Base-by-base conservation (phyloP, 2,888 invertebrate genomes). In the Eupithecia dodoneata region DNA sequence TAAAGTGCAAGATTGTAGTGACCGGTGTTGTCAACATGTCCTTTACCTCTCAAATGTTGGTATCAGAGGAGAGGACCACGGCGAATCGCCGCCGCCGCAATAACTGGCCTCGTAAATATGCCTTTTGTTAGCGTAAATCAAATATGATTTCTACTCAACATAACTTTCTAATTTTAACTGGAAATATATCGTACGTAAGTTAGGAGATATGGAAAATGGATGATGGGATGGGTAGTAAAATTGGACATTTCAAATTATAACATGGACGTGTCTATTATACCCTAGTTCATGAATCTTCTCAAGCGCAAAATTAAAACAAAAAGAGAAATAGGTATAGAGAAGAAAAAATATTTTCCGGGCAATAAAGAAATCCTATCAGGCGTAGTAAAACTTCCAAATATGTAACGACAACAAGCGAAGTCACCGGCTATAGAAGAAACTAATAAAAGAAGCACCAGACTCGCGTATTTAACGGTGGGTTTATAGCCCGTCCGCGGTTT, bases 111-210 rank as follows among this genome's bases (percentile, higher is more conserved):
- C 92, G 90, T 93, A 91, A 93, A 93, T 84, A 86, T 83, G 85
- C 82, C 87, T 92, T 93, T 92, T 91, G 92, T 89, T 87, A 84
- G 83, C 86, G 89, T 94, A 94, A 93, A 94, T 94, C 93, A 94
- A 91, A 90, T 84, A 84, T 84, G 85, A 85, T 88, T 85, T 87
- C 87, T 89, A 87, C 89, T 88, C 74, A 55, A 89, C 92, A 92
- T 92, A 92, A 93, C 93, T 93, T 92, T 93, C 18, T 93, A 91
- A 90, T 92, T 44, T 52, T 52, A 49, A 72, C 75, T 69, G 45
- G 13, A 52, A 59, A 55, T 18, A 0, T n/a, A 55, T 6, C 42
- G 47, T 44, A 15, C 45, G 47, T 47, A 44, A 30, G 59, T 5
- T 3, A 44, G 67, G 44, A 45, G 67, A 45, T 18, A 67, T 67